Percentiles rank a stretch among this genome's conserved stretches.
These are phyloP conservation scores for Bryconaethiops microstoma DNA, from an alignment of 2,797 vertebrate species.

Conservation along the genomic window DNA sequence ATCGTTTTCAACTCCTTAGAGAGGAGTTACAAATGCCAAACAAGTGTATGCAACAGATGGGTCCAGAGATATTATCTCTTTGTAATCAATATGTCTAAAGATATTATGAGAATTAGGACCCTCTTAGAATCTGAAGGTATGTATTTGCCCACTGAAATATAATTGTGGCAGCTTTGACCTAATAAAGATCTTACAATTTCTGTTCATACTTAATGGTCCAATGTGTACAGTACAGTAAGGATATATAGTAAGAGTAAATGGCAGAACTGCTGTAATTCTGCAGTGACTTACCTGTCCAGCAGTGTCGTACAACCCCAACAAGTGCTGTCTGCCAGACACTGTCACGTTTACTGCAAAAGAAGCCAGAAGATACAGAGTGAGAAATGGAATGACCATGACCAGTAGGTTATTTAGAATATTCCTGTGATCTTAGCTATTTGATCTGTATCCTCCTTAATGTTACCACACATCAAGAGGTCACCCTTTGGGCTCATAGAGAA, in stretches of 20 bases:
- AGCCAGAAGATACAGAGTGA: conserved; percentile 1
- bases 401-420: not conserved
- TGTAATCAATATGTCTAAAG: too few relatives aligned
- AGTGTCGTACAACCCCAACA: conserved; percentile 87
- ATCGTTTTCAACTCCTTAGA: too few relatives aligned
- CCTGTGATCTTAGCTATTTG: not conserved
- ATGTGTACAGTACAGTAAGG: too few relatives aligned
- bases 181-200: too few relatives aligned
- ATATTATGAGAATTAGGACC: too few relatives aligned
- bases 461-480: conserved; percentile 11
- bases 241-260: not conserved
- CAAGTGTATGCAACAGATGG: too few relatives aligned
- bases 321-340: conserved; percentile 85
- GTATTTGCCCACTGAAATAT: too few relatives aligned
- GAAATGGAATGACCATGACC: not conserved
- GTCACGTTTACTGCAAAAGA: conserved; percentile 82
- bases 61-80: too few relatives aligned
- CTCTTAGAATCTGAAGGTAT: too few relatives aligned
- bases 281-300: conserved; percentile 83
- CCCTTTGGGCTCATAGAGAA: conserved; percentile 21
- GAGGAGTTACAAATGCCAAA: too few relatives aligned
- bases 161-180: too few relatives aligned
- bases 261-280: not conserved
- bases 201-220: too few relatives aligned
- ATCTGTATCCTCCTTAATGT: conserved; percentile 20